Evolutionary conservation across 2,113 vertebrate species (phyloP).

Genomic region (Hippoglossus stenolepis): DNA sequence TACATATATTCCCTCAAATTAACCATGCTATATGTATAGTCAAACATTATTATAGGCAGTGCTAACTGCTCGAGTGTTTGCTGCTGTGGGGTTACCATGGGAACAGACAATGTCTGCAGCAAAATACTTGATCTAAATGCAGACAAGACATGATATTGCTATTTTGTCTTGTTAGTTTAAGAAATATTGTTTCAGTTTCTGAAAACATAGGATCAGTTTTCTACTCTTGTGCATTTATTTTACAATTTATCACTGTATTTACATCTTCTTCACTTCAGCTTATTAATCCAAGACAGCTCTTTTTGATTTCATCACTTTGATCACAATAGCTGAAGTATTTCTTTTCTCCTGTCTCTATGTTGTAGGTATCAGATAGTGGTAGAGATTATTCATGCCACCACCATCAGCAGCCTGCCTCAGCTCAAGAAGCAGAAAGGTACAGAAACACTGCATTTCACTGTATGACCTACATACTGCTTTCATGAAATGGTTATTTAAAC

Average conservation of each 20-base stretch:
- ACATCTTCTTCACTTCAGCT: neutral
- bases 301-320: neutral
- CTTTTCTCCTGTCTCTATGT: neutral
- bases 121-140: constrained; percentile 24
- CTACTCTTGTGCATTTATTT: neutral
- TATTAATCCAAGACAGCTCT: neutral
- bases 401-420: constrained; percentile 96
- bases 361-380: constrained; percentile 98
- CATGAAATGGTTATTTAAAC: neutral
- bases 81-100: constrained; percentile 67
- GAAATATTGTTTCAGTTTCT: neutral
- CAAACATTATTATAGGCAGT: constrained; percentile 16
- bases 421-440: constrained; percentile 98
- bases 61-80: constrained; percentile 18
- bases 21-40: neutral
- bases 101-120: constrained; percentile 54
- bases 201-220: neutral
- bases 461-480: neutral
- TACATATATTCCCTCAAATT: neutral
- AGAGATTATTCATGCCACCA: constrained; percentile 98
- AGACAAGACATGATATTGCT: constrained; percentile 1
- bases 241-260: neutral
- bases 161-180: constrained; percentile 26
- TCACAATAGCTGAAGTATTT: neutral
- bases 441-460: neutral